phyloP scores from a whole-genome alignment of 2,113 vertebrate species.

The Phalacrocorax pelagicus region DNA sequence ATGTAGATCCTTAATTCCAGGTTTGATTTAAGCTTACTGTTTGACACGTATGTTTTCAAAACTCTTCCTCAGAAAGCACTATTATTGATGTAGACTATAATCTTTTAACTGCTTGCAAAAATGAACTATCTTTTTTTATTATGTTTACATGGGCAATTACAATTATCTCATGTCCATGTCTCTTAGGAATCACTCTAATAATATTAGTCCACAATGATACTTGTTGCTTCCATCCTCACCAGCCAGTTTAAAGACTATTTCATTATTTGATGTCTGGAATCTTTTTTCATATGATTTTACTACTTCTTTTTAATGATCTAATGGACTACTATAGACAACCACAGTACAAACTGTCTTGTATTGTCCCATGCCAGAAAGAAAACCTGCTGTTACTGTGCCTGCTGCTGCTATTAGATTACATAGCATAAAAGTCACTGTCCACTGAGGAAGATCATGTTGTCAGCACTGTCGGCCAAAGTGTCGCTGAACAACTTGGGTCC shows the following conservation, averaged over 20 bases:
- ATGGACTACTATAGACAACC: neutral
- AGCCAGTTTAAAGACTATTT: neutral
- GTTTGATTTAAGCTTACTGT: neutral
- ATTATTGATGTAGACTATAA: neutral
- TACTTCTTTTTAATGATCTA: neutral
- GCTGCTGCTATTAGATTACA: slow-evolving; percentile 6
- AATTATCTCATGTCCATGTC: neutral
- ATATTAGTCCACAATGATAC: neutral
- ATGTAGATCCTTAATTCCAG: neutral
- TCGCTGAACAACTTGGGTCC: slow-evolving; percentile 11
- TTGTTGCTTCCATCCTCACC: neutral
- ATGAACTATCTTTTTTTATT: neutral
- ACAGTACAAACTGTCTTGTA: neutral
- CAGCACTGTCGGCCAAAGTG: slow-evolving; percentile 26
- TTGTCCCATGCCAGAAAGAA: neutral
- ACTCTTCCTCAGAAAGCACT: neutral
- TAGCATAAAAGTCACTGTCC: slow-evolving; percentile 43
- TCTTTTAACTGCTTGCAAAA: neutral
- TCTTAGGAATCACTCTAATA: neutral
- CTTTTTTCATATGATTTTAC: neutral
- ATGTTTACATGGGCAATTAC: neutral
- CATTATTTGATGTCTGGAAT: neutral
- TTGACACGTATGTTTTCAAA: neutral
- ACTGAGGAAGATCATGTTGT: neutral
- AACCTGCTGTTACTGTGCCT: neutral